Base-by-base conservation (phyloP, 2,113 vertebrate genomes). In the Athene noctua region DNA sequence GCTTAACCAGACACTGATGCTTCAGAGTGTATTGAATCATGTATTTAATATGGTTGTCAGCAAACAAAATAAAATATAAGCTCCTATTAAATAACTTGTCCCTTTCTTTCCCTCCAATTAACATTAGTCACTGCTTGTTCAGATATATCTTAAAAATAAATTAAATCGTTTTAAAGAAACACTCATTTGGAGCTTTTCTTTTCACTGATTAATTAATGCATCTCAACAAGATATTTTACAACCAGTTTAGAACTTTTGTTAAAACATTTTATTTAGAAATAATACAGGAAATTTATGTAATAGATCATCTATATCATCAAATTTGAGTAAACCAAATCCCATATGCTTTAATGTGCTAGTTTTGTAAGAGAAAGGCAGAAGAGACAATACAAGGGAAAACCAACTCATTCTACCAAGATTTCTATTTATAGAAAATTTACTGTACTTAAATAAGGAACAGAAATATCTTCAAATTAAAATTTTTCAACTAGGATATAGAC, bases 81-180 rank as follows among this genome's bases (percentile, higher is more conserved):
- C 7, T 72, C 11, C 2, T 38, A 4, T 66, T 72, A 73, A 94
- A 65, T 47, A 32, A 8, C 68, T 78, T 47, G 2, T 6, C 8
- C 5, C 9, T 71, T 80, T 55, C 6, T 63, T 82, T 10, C 7
- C 13, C 3, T 72, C 3, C 20, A 51, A 9, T 42, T 65, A 47
- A 47, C 16, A 27, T 26, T 57, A 38, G 15, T 65, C 15, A 49
- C 5, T 66, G 12, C 10, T 73, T 89, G 6, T 73, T 70, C 20
- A 68, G 18, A 12, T 52, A 47, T 44, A 52, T 55, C 36, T 6
- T 34, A 54, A 66, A 86, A 74, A 62, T 30, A 66, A 26, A 70
- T 10, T 19, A 3, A 65, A 73, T 36, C 1, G 3, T 15, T 71
- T 83, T n/a, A 5, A 54, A 63, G 87, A 42, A 1, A 0, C 1